These are phyloP conservation scores for Hafferia zeledoni DNA, from an alignment of 2,797 vertebrate genomes.

Conservation along the genomic window DNA sequence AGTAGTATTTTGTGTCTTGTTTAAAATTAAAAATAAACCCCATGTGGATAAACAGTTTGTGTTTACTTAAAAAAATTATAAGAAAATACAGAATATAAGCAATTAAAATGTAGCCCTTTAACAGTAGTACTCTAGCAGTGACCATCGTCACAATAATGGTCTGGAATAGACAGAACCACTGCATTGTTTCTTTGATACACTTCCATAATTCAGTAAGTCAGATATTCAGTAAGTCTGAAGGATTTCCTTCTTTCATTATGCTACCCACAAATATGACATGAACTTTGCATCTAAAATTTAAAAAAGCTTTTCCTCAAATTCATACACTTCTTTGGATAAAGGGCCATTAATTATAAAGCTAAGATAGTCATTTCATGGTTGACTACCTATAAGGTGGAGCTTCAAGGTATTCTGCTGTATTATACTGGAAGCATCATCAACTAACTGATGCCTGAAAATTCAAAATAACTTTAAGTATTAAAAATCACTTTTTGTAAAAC, in stretches of 20 bases:
- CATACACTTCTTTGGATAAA: background rate
- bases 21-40: conserved; percentile 5
- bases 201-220: conserved; percentile 1
- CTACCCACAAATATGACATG: background rate
- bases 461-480: conserved; percentile 32
- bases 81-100: conserved; percentile 54
- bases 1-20: background rate
- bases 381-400: background rate
- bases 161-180: background rate
- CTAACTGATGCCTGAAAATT: conserved; percentile 32
- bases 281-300: conserved; percentile 28
- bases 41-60: background rate
- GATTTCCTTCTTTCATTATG: conserved; percentile 15
- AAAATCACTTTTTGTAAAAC: background rate
- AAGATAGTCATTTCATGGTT: background rate
- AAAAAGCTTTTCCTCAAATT: conserved; percentile 1
- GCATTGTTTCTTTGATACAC: conserved; percentile 6
- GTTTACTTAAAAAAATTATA: conserved; percentile 53
- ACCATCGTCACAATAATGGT: conserved; percentile 22
- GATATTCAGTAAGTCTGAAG: background rate
- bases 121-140: conserved; percentile 39
- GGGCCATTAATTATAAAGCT: background rate
- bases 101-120: conserved; percentile 56
- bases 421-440: conserved; percentile 22
- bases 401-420: conserved; percentile 17